Base-by-base conservation (phyloP, 2,113 vertebrate genomes). In the Tylochromis polylepis region DNA sequence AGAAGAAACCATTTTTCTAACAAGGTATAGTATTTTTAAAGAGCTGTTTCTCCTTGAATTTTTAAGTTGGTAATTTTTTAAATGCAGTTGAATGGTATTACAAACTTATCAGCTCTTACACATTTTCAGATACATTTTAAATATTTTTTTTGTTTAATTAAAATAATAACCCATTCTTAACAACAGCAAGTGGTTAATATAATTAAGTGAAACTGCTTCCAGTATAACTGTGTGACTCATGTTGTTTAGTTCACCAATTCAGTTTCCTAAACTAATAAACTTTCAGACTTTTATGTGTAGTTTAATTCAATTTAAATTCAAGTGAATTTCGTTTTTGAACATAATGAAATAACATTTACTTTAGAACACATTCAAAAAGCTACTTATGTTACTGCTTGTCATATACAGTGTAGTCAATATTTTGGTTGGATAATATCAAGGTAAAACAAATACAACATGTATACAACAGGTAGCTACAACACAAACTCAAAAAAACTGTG, bases 361-460 rank as follows among this genome's bases (percentile, higher is more conserved):
- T 62, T 62, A 62, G 29, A 11, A 34, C 59, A 62, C 34, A 60
- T 34, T 8, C 0, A 34, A 60, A 29, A 20, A 11, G 5, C 34
- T 20, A 60, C 29, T 60, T 60, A 60, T 60, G 9, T 60, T 34
- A 11, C 0, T 60, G 31, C 31, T 34, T 34, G 31, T 34, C 58
- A 20, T 3, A 60, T 29, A 4, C 4, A 29, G 5, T 29, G 5
- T 29, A 60, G 3, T 60, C 0, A 34, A 20, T 34, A 20, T 60
- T 60, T 60, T 60, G 59, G 29, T 20, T 34, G 1, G 59, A 60
- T 60, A 60, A 60, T 31, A 34, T 6, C 0, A 60, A 60, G 59
- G 59, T 60, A 60, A 60, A 60, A 60, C 29, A 60, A 60, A 60
- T 15, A 60, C 58, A 60, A 60, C 15, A 2, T 60, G 5, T 0